Evolutionary conservation across 1,140 invertebrate species (phyloP).

Genomic region (Drosophila ercepeae): DNA sequence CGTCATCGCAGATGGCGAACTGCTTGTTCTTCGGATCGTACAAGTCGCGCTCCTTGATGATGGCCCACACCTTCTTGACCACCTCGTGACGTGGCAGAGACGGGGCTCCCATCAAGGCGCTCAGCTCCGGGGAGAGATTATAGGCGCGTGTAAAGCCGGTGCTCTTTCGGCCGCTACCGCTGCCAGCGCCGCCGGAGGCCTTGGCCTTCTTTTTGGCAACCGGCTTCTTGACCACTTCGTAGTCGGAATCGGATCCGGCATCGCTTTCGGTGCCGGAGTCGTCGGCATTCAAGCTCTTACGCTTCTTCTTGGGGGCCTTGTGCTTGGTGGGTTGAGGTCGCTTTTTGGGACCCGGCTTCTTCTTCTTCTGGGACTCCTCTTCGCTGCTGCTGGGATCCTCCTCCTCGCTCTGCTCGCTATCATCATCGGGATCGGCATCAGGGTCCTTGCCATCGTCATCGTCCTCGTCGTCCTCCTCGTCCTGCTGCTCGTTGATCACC

Average conservation of each 20-base stretch:
- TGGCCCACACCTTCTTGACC: conserved; percentile 95
- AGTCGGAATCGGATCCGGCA: conserved; percentile 91
- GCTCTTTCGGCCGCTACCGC: conserved; percentile 84
- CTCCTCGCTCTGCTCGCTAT: conserved; percentile 86
- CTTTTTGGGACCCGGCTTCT: conserved; percentile 83
- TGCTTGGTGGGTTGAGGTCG: conserved; percentile 83
- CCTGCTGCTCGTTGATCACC: conserved; percentile 84
- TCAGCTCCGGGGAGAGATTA: conserved; percentile 93
- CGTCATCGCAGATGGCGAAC: conserved; percentile 96
- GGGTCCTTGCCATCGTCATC: conserved; percentile 86
- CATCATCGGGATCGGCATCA: conserved; percentile 85
- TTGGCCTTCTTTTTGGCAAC: conserved; percentile 71
- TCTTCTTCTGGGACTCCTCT: conserved; percentile 73
- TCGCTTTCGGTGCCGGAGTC: conserved; percentile 88
- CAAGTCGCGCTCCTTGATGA: conserved; percentile 96
- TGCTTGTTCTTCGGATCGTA: conserved; percentile 97
- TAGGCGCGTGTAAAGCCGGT: conserved; percentile 92
- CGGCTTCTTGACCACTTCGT: conserved; percentile 87
- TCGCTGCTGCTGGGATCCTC: conserved; percentile 82
- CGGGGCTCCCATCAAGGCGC: conserved; percentile 93
- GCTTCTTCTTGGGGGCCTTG: conserved; percentile 85
- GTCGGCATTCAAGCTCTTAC: conserved; percentile 82
- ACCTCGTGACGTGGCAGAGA: conserved; percentile 95
- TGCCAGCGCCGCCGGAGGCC: conserved; percentile 58
- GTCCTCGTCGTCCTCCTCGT: conserved; percentile 83